Percentiles rank a stretch among this genome's conserved stretches.
These are phyloP conservation scores for Pseudanteris insignis DNA, from an alignment of 2,888 invertebrate genomes.

Conservation along the genomic window DNA sequence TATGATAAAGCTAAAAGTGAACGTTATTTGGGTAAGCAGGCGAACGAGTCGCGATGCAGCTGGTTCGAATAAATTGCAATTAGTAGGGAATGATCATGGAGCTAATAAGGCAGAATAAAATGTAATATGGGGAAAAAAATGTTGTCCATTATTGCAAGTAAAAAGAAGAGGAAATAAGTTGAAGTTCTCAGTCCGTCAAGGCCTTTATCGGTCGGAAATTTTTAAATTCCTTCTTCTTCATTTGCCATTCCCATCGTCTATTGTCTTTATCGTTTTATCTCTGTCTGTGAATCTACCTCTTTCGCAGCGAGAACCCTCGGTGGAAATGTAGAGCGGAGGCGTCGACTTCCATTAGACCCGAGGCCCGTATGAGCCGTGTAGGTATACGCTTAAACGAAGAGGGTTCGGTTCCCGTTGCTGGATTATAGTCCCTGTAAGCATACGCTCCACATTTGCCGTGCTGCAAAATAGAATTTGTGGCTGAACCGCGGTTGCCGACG, in stretches of 20 bases:
- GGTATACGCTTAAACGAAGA: constrained; percentile 21
- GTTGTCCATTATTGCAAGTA: too few species aligned
- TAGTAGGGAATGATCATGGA: too few species aligned
- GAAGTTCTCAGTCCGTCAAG: too few species aligned
- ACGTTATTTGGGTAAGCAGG: too few species aligned
- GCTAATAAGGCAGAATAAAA: too few species aligned
- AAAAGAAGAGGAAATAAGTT: too few species aligned
- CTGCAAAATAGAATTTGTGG: constrained; percentile 62
- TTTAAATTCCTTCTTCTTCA: constrained; percentile 36
- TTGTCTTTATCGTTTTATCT: constrained; percentile 39
- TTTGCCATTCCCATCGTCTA: constrained; percentile 39
- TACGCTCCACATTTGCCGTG: constrained; percentile 55
- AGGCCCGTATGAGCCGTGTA: constrained; percentile 29
- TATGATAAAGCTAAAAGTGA: too few species aligned
- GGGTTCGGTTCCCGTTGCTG: constrained; percentile 38
- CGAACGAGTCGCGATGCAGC: too few species aligned
- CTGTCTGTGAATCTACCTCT: constrained; percentile 30
- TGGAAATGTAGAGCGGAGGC: constrained; percentile 48
- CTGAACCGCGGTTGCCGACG: constrained; percentile 40
- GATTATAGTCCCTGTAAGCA: constrained; percentile 48
- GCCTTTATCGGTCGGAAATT: constrained; percentile 31
- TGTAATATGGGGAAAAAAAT: too few species aligned
- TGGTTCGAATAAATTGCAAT: too few species aligned
- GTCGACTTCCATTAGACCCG: constrained; percentile 54
- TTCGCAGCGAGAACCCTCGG: constrained; percentile 39